Evolutionary conservation across 2,888 invertebrate genomes (phyloP).

Genomic region (Corbicula japonica): DNA sequence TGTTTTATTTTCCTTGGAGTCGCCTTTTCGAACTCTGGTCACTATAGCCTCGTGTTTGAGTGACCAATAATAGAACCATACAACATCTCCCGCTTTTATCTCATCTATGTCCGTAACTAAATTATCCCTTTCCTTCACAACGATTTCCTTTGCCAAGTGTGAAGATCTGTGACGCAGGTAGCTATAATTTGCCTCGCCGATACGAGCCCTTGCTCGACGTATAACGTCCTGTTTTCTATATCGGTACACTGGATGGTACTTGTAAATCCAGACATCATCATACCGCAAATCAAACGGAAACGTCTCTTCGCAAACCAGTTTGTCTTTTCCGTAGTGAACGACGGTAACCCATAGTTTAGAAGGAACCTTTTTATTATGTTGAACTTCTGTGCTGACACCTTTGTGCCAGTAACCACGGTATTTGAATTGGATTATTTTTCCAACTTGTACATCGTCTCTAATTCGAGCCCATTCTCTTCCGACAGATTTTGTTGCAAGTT

Average conservation of each 20-base stretch:
- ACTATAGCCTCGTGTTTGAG: slow-evolving; percentile 43
- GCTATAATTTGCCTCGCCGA: slow-evolving; percentile 34
- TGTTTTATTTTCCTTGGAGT: slow-evolving; percentile 15
- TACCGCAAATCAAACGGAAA: slow-evolving; percentile 26
- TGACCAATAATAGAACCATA: slow-evolving; percentile 35
- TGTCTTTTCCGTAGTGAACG: slow-evolving; percentile 33
- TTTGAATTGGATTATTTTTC: slow-evolving; percentile 39
- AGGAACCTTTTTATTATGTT: background rate
- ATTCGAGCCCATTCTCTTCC: slow-evolving; percentile 28
- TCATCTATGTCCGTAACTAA: slow-evolving; percentile 11
- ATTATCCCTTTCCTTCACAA: slow-evolving; percentile 17
- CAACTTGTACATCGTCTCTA: slow-evolving; percentile 30
- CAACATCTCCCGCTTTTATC: slow-evolving; percentile 27
- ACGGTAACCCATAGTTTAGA: slow-evolving; percentile 25
- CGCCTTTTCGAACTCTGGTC: slow-evolving; percentile 4
- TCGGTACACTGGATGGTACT: slow-evolving; percentile 38
- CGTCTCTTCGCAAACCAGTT: slow-evolving; percentile 25
- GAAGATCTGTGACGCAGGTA: slow-evolving; percentile 25
- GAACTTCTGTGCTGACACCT: slow-evolving; percentile 34
- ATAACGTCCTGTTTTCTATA: slow-evolving; percentile 30
- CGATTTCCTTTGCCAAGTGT: slow-evolving; percentile 35
- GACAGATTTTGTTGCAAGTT: slow-evolving; percentile 15
- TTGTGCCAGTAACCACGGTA: slow-evolving; percentile 32
- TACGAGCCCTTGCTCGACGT: slow-evolving; percentile 23
- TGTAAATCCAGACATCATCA: slow-evolving; percentile 40